Conservation (phyloP, 2,888 invertebrate species). For the Therioaphis trifolii region DNA sequence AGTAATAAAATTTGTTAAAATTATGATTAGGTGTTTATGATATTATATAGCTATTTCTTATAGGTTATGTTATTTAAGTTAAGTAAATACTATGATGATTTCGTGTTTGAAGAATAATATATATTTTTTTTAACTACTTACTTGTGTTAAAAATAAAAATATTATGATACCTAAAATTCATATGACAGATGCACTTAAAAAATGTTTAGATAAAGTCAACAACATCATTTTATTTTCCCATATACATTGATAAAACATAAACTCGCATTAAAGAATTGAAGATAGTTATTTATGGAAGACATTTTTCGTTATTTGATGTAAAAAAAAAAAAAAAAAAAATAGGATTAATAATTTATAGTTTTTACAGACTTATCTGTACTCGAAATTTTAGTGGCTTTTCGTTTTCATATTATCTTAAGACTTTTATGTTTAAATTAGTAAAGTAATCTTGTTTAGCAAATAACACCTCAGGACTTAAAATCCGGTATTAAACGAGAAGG, state of each 20-base stretch:
- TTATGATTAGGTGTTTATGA: too few relatives aligned
- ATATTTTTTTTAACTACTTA: too few relatives aligned
- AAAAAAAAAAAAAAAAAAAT: not conserved
- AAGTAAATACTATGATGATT: too few relatives aligned
- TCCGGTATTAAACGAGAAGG: conserved; percentile 12
- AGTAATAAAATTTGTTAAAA: too few relatives aligned
- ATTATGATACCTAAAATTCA: not conserved
- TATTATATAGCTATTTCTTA: too few relatives aligned
- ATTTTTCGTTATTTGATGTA: not conserved
- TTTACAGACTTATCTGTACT: conserved; percentile 30
- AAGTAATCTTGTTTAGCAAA: conserved; percentile 26
- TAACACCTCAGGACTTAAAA: conserved; percentile 36
- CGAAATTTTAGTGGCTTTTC: conserved; percentile 23
- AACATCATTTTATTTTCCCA: conserved; percentile 22
- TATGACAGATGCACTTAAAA: not conserved
- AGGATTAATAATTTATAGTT: conserved; percentile 27
- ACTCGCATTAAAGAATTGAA: not conserved
- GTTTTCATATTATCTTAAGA: conserved; percentile 22
- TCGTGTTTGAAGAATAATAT: too few relatives aligned
- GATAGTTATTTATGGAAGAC: conserved; percentile 27
- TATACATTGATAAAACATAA: not conserved
- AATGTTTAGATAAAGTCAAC: not conserved
- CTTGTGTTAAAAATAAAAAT: not conserved
- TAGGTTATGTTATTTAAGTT: too few relatives aligned
- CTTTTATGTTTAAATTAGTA: conserved; percentile 38